phyloP scores from a whole-genome alignment of 2,797 vertebrate genomes.

The Simalia tracyae region DNA sequence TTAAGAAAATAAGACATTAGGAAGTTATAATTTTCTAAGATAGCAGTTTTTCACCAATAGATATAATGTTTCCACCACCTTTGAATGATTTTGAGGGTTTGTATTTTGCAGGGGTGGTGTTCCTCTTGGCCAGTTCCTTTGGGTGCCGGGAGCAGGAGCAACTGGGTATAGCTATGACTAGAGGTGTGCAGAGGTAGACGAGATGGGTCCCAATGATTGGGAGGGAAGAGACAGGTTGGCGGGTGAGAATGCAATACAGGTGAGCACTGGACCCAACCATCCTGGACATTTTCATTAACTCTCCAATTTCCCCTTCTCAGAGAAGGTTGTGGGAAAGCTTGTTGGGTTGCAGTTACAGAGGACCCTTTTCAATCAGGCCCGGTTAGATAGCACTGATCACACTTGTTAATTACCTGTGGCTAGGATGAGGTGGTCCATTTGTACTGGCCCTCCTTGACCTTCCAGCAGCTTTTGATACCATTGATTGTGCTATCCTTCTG shows the following conservation, averaged over 20 bases:
- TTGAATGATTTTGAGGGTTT: background rate
- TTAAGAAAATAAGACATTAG: background rate
- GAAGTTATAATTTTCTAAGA: background rate
- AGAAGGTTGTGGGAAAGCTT: no score
- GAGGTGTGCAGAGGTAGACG: background rate
- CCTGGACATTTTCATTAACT: no score
- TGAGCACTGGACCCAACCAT: background rate
- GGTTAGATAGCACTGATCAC: no score
- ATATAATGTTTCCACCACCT: background rate
- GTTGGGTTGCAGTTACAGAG: no score
- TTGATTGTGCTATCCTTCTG: no score
- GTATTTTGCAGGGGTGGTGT: background rate
- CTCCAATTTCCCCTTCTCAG: no score
- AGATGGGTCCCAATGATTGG: background rate
- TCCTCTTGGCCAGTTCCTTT: background rate
- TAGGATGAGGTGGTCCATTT: no score
- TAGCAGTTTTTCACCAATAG: background rate
- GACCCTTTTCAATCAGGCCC: no score
- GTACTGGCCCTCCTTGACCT: no score
- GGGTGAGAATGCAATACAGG: background rate
- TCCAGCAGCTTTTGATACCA: no score
- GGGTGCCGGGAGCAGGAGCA: background rate
- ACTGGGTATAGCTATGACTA: background rate
- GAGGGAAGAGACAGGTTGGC: background rate
- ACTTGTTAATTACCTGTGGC: no score